Base-by-base conservation (phyloP, 2,113 vertebrate genomes). In the Halichoerus grypus region DNA sequence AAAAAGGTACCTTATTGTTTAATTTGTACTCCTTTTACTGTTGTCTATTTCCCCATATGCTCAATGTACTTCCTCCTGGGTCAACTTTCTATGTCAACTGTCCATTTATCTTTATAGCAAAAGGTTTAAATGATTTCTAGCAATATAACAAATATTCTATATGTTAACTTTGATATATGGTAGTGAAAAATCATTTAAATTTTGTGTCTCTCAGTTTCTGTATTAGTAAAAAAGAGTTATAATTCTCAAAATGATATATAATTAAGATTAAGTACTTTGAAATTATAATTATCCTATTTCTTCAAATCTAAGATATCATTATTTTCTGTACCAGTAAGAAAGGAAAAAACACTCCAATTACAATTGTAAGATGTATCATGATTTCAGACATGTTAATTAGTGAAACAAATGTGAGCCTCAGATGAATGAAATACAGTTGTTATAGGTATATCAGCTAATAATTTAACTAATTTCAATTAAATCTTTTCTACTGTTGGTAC, bases 261-360 rank as follows among this genome's bases (percentile, higher is more conserved):
- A 95, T 77, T 87, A 91, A 88, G 22, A 95, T 79, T 92, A 91
- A 88, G 24, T 42, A 69, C 65, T 94, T 59, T 90, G 63, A 88
- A 95, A 88, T 94, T 97, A 57, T 69, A 96, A 91, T 55, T 82
- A 93, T 76, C 63, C 74, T 61, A 79, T 74, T 96, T 91, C 55
- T 88, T 91, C 88, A 90, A 92, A 95, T 85, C 95, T 83, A 94
- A 65, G 31, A 96, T 67, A 71, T 7, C n/a, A 82, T 92, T 96
- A 92, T 95, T 95, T 87, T 97, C 72, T 95, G 46, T 65, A 92
- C 46, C 8, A 79, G 31, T 65, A 92, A 94, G 59, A 67, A 71
- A 87, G 53, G 69, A 84, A 94, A 67, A 88, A 91, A 61, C 67
- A 88, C 1, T 95, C 49, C 69, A 95, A 79, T 77, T 92, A 94